These are phyloP conservation scores for Periparus ater DNA, from an alignment of 2,797 vertebrate species.

Conservation along the genomic window DNA sequence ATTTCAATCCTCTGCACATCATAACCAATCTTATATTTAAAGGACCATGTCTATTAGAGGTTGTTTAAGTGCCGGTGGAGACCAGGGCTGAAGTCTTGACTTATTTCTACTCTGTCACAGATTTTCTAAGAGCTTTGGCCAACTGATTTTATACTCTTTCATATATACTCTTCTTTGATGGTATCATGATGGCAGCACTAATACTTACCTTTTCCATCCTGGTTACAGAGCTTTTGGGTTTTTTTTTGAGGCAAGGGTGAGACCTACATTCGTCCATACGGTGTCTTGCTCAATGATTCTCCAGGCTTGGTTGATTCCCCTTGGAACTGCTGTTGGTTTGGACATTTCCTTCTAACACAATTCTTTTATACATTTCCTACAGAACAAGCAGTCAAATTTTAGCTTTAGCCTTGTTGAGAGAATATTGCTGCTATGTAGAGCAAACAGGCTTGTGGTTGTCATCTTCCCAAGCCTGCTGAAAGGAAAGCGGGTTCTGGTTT, in stretches of 20 bases:
- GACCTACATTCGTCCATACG: neutral
- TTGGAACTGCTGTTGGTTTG: neutral
- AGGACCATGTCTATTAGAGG: neutral
- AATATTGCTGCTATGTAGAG: neutral
- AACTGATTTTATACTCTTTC: neutral
- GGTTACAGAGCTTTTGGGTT: rapidly evolving
- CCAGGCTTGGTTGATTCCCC: neutral
- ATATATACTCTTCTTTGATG: neutral
- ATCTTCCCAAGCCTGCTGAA: neutral
- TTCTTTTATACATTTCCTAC: neutral
- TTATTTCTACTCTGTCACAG: neutral
- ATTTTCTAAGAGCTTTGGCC: neutral
- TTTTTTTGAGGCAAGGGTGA: neutral
- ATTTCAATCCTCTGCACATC: neutral
- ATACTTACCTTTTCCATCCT: neutral
- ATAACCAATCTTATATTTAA: neutral
- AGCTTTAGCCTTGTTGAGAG: neutral
- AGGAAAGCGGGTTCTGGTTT: neutral
- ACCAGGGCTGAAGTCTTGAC: neutral
- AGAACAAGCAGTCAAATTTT: neutral
- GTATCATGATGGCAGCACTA: neutral
- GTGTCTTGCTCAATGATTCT: neutral
- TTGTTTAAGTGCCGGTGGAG: neutral
- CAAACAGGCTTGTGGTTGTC: neutral
- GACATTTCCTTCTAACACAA: neutral